Conservation (phyloP, 2,113 vertebrate genomes). For the Corynorhinus townsendii region DNA sequence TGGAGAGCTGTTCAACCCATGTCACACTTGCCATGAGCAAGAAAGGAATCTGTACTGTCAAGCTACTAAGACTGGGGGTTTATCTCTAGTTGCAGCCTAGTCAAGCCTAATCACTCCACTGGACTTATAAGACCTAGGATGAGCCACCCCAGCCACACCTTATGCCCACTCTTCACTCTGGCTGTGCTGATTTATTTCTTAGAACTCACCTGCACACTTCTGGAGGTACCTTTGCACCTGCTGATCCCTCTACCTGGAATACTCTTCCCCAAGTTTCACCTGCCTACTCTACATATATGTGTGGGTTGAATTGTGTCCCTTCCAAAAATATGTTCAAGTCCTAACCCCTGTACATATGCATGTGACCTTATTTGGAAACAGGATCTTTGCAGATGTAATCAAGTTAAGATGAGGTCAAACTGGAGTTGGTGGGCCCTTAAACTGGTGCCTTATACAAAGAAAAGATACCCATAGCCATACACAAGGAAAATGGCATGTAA, state of each 20-base stretch:
- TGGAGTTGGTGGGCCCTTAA: not conserved
- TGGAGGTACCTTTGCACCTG: not conserved
- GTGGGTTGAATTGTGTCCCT: not conserved
- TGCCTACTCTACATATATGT: not conserved
- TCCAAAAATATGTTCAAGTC: not conserved
- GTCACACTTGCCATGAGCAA: not conserved
- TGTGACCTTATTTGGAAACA: not conserved
- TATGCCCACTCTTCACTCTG: not conserved
- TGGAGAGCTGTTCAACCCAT: not conserved
- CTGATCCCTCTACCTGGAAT: not conserved
- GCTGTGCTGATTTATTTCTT: not conserved
- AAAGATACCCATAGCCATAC: not conserved
- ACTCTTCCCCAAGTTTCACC: not conserved
- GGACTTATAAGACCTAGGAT: not conserved
- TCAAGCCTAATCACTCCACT: not conserved
- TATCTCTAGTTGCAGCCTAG: not conserved
- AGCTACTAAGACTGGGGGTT: not conserved
- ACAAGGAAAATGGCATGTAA: not conserved
- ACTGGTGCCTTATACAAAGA: not conserved
- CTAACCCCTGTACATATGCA: not conserved
- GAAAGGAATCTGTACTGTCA: not conserved
- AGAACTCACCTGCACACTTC: not conserved
- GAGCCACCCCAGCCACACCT: not conserved
- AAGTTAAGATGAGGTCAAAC: not conserved
- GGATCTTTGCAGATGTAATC: not conserved